Evolutionary conservation across 2,888 invertebrate genomes (phyloP).

Genomic region (Lochmaea crataegi): DNA sequence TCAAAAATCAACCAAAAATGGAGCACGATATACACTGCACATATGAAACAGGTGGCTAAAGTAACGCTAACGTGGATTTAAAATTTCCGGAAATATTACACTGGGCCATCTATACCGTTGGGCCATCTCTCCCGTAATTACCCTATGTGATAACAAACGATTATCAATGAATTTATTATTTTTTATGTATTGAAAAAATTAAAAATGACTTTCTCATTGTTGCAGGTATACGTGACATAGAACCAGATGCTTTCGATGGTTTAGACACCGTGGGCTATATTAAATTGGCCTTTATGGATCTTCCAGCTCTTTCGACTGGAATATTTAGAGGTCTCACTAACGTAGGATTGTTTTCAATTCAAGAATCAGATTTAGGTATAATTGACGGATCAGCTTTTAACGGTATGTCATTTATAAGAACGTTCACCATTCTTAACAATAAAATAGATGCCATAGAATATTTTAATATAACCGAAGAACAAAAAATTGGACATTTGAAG

Average conservation of each 20-base stretch:
- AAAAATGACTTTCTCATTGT: no score
- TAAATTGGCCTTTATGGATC: constrained; percentile 86
- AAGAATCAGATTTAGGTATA: constrained; percentile 85
- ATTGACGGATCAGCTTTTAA: constrained; percentile 81
- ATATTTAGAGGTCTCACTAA: constrained; percentile 83
- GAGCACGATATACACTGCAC: no score
- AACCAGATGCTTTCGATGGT: constrained; percentile 84
- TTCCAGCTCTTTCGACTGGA: constrained; percentile 65
- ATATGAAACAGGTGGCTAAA: no score
- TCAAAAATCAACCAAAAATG: no score
- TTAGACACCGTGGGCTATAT: constrained; percentile 85
- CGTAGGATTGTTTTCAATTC: constrained; percentile 79
- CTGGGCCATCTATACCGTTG: no score
- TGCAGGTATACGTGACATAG: constrained; percentile 76
- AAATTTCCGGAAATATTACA: no score
- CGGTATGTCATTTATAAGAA: constrained; percentile 78
- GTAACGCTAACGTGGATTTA: no score
- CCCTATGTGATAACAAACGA: no score
- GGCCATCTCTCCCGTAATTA: no score
- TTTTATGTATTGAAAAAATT: no score
- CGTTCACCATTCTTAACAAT: constrained; percentile 83
- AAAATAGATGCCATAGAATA: constrained; percentile 87
- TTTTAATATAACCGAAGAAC: constrained; percentile 77
- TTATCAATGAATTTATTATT: no score
- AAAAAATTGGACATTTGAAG: constrained; percentile 77